Evolutionary conservation across 2,797 vertebrate species (phyloP).

Genomic region (Paedocypris micromegethes): DNA sequence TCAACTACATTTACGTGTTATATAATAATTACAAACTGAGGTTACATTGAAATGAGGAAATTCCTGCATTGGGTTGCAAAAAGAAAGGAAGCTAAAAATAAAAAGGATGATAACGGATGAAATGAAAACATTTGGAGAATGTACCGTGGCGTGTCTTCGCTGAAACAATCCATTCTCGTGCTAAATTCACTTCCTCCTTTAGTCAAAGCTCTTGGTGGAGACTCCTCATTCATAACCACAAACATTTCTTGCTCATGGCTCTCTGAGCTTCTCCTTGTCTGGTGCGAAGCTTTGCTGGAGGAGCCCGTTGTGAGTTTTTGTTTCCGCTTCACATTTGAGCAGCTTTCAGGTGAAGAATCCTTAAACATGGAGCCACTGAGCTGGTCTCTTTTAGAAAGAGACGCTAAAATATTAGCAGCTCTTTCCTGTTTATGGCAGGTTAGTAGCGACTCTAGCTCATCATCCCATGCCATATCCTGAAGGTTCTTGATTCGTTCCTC

Average conservation of each 20-base stretch:
- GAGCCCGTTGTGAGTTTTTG: constrained; percentile 71
- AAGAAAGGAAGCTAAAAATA: too few species aligned
- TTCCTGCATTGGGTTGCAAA: too few species aligned
- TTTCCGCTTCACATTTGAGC: constrained; percentile 76
- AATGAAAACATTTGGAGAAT: not conserved
- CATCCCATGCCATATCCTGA: constrained; percentile 61
- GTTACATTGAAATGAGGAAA: too few species aligned
- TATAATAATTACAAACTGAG: too few species aligned
- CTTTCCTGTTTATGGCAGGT: constrained; percentile 80
- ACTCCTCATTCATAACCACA: constrained; percentile 71
- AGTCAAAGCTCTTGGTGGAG: constrained; percentile 68
- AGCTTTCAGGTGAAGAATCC: constrained; percentile 77
- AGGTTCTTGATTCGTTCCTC: constrained; percentile 63
- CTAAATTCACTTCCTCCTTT: constrained; percentile 83
- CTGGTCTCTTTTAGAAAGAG: constrained; percentile 73
- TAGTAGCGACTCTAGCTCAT: constrained; percentile 67
- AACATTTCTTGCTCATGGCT: constrained; percentile 71
- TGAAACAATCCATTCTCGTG: constrained; percentile 86
- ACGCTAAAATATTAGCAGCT: constrained; percentile 56
- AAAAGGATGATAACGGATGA: too few species aligned
- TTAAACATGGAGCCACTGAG: constrained; percentile 60
- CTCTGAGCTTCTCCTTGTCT: constrained; percentile 72
- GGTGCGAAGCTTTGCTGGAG: constrained; percentile 65
- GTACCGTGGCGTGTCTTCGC: constrained; percentile 82
- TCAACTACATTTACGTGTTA: too few species aligned